Percentiles rank a stretch among this genome's conserved stretches.
Conservation (phyloP, 2,113 vertebrate species). For the Phylloscopus trochilus region DNA sequence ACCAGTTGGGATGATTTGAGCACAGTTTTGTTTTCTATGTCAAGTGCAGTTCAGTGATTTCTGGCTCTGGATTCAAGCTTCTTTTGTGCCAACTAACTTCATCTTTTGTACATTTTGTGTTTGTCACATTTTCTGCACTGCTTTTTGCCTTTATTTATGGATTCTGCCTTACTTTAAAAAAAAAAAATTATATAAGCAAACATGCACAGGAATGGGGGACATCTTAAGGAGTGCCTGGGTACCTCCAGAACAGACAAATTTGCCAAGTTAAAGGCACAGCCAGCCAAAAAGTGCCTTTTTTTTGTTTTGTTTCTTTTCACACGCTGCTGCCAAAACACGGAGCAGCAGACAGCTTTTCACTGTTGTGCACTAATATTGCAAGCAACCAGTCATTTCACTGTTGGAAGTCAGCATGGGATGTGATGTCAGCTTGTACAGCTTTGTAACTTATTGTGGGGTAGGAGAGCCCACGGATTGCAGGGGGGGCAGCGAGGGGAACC, state of each 20-base stretch:
- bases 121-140: conserved; percentile 41
- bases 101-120: conserved; percentile 45
- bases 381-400: conserved; percentile 35
- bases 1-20: conserved; percentile 1
- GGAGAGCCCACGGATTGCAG: not conserved
- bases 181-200: not conserved
- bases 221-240: conserved; percentile 60
- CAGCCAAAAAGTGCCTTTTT: conserved; percentile 88
- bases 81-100: conserved; percentile 58
- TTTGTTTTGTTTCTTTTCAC: conserved; percentile 29
- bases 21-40: conserved; percentile 27
- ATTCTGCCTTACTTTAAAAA: conserved; percentile 66
- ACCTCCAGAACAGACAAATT: conserved; percentile 33
- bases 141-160: conserved; percentile 68
- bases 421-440: conserved; percentile 19
- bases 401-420: not conserved
- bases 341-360: conserved; percentile 34
- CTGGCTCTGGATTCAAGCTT: conserved; percentile 41
- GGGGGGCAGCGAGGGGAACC: not conserved
- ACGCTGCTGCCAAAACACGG: conserved; percentile 11
- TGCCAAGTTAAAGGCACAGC: conserved; percentile 68
- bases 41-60: conserved; percentile 49
- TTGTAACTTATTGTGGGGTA: not conserved
- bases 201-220: conserved; percentile 43
- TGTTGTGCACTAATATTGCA: conserved; percentile 39